Evolutionary conservation across 2,888 invertebrate species (phyloP).

Genomic region (Chymomyza fuscimana): DNA sequence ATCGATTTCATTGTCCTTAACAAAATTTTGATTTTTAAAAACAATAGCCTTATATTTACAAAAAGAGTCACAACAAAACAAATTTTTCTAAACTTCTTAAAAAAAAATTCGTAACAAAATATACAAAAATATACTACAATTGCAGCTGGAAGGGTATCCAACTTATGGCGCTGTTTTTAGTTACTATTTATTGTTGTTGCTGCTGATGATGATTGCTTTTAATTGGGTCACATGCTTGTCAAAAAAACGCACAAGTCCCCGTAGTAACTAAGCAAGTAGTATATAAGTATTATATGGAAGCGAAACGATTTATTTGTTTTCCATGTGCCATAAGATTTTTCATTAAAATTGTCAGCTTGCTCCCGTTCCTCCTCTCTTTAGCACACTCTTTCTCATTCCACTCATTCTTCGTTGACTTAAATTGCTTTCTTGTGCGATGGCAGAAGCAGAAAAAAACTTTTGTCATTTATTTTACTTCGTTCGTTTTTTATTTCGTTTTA

Average conservation of each 20-base stretch:
- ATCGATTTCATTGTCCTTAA: too few relatives aligned
- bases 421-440: constrained; percentile 52
- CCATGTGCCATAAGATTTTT: constrained; percentile 55
- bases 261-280: not conserved
- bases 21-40: too few relatives aligned
- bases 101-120: too few relatives aligned
- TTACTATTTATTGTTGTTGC: constrained; percentile 18
- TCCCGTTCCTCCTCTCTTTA: constrained; percentile 4
- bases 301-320: constrained; percentile 25
- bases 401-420: constrained; percentile 37
- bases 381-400: not conserved
- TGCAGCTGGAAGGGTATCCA: not conserved
- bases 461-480: constrained; percentile 52
- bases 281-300: not conserved
- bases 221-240: constrained; percentile 74
- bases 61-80: too few relatives aligned
- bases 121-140: too few relatives aligned
- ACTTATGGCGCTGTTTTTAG: not conserved
- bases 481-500: constrained; percentile 31
- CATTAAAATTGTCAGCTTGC: constrained; percentile 65
- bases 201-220: constrained; percentile 62
- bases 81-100: too few relatives aligned
- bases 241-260: constrained; percentile 48
- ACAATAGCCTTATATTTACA: too few relatives aligned
- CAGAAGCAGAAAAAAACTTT: constrained; percentile 42